Conservation (phyloP, 2,113 vertebrate species). For the Eulacestoma nigropectus region DNA sequence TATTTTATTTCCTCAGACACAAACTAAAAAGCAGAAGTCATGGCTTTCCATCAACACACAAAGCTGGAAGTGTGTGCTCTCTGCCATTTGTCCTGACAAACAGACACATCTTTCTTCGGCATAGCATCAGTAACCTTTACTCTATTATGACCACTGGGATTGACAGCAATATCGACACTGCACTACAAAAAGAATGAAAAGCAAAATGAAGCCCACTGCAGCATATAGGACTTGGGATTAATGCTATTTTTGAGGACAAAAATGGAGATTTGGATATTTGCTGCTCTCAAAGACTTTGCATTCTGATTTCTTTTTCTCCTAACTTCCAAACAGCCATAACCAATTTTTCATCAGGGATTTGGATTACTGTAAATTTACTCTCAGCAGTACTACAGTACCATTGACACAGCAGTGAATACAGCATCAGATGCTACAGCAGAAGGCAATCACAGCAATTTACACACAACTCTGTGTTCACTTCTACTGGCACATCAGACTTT, state of each 20-base stretch:
- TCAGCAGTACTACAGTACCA: neutral
- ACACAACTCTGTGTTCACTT: neutral
- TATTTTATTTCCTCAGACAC: neutral
- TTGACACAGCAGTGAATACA: neutral
- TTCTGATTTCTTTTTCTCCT: neutral
- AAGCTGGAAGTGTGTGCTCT: neutral
- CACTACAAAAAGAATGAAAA: neutral
- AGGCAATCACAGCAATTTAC: neutral
- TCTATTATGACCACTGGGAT: neutral
- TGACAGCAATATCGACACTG: neutral
- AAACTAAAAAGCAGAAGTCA: neutral
- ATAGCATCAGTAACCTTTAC: neutral
- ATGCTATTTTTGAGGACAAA: neutral
- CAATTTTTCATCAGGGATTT: neutral
- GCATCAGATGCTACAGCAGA: neutral
- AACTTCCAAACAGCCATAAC: neutral
- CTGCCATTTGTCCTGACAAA: neutral
- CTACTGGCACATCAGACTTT: neutral
- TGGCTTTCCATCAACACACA: neutral
- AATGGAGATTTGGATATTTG: neutral
- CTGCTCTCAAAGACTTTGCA: neutral
- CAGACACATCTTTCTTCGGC: neutral
- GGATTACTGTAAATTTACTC: neutral
- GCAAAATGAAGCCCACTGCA: neutral
- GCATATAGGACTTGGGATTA: neutral